Conservation (phyloP, 2,113 vertebrate genomes). For the Pleuronectes platessa region DNA sequence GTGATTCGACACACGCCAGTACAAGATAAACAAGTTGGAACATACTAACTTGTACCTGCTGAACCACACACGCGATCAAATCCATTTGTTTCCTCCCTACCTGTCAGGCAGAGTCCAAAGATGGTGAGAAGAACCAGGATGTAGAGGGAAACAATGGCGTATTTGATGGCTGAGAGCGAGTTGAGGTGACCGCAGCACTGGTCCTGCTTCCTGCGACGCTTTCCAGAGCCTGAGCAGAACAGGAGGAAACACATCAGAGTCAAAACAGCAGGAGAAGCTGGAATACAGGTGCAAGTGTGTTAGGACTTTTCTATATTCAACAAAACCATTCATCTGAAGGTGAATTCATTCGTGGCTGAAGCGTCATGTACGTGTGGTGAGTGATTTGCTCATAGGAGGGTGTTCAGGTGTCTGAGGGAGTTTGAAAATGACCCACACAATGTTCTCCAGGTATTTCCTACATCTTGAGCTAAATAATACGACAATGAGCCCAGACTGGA, state of each 20-base stretch:
- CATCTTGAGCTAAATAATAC: neutral
- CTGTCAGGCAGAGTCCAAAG: slow-evolving; percentile 84
- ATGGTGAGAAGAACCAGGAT: slow-evolving; percentile 84
- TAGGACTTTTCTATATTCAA: neutral
- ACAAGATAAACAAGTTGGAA: too few relatives aligned
- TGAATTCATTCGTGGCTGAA: neutral
- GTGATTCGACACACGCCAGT: too few relatives aligned
- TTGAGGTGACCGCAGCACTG: slow-evolving; percentile 80
- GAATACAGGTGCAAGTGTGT: too few relatives aligned
- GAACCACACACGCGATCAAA: neutral
- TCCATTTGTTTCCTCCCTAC: slow-evolving; percentile 52
- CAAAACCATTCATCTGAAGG: neutral
- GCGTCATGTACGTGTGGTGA: neutral
- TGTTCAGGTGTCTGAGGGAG: too few relatives aligned
- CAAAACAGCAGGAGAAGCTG: too few relatives aligned
- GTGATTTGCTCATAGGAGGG: too few relatives aligned
- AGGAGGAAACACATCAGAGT: neutral
- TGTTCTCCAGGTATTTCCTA: slow-evolving; percentile 2
- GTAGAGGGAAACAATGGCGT: slow-evolving; percentile 84
- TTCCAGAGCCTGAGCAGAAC: slow-evolving; percentile 67
- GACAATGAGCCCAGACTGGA: neutral
- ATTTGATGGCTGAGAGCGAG: slow-evolving; percentile 84
- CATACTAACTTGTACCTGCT: neutral
- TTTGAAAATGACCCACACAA: neutral
- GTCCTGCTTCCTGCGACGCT: slow-evolving; percentile 80